These are phyloP conservation scores for Natrix natrix DNA, from an alignment of 2,797 vertebrate species.

Conservation along the genomic window DNA sequence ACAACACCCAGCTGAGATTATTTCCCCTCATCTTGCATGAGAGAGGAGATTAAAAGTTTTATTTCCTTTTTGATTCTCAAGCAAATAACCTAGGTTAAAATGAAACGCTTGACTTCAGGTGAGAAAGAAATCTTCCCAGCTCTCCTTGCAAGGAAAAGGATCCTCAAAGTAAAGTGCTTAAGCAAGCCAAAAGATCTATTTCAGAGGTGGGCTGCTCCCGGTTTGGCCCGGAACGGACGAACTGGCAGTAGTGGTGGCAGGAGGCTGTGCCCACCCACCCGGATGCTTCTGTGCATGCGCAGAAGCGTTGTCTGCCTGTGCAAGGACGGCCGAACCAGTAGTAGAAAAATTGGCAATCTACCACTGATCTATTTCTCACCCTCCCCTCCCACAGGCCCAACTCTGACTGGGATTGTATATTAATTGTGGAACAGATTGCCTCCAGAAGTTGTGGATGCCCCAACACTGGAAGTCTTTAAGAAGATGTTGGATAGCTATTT, in stretches of 20 bases:
- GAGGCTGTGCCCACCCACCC: too few species aligned
- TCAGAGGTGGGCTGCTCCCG: too few species aligned
- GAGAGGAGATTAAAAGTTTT: neutral
- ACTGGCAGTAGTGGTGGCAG: too few species aligned
- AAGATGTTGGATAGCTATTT: too few species aligned
- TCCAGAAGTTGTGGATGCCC: too few species aligned
- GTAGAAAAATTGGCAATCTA: too few species aligned
- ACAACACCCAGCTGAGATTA: neutral
- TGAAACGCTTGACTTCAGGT: neutral
- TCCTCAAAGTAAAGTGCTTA: neutral
- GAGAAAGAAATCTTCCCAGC: neutral
- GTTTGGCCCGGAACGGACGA: too few species aligned
- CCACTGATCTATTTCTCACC: neutral
- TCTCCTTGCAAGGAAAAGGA: neutral
- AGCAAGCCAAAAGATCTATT: neutral
- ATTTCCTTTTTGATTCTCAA: neutral
- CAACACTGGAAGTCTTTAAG: too few species aligned
- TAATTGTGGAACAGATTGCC: too few species aligned
- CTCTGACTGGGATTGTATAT: neutral
- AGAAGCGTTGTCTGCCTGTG: too few species aligned
- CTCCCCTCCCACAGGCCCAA: fast-evolving
- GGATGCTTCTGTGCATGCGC: too few species aligned
- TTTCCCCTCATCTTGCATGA: neutral
- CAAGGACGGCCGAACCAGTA: too few species aligned
- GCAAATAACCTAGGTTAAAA: neutral